phyloP scores from a whole-genome alignment of 2,113 vertebrate genomes.

The Pipa parva region DNA sequence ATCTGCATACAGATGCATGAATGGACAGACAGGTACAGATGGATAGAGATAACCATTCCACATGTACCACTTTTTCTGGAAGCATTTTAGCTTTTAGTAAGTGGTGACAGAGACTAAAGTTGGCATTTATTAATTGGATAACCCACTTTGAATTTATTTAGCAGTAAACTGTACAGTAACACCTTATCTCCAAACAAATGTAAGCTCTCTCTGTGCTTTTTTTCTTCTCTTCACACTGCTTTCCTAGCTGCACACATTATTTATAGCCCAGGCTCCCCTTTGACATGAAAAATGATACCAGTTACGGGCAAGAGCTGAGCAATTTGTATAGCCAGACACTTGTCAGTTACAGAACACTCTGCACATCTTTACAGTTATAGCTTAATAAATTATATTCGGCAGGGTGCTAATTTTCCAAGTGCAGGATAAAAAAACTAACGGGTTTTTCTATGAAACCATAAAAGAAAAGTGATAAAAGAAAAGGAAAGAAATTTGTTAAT shows the following conservation, averaged over 20 bases:
- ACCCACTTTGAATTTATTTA: neutral
- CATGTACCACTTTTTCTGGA: too few species aligned
- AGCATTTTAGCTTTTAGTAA: too few species aligned
- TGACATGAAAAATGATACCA: slow-evolving; percentile 42
- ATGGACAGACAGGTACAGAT: too few species aligned
- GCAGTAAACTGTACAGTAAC: neutral
- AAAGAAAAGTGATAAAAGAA: too few species aligned
- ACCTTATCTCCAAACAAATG: slow-evolving; percentile 20
- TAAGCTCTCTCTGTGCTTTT: slow-evolving; percentile 3
- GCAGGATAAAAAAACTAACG: slow-evolving; percentile 18
- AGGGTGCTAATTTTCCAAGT: slow-evolving; percentile 29
- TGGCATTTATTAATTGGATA: too few species aligned
- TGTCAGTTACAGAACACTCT: slow-evolving; percentile 39
- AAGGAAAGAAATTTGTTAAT: too few species aligned
- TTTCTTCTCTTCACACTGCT: slow-evolving; percentile 1
- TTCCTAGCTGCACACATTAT: slow-evolving; percentile 32
- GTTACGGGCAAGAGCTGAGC: slow-evolving; percentile 37
- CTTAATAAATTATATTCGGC: slow-evolving; percentile 40
- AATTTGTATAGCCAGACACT: slow-evolving; percentile 41
- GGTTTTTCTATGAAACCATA: too few species aligned
- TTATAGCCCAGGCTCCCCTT: slow-evolving; percentile 30
- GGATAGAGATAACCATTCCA: too few species aligned
- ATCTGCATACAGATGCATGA: too few species aligned
- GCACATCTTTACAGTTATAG: slow-evolving; percentile 35
- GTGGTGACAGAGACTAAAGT: too few species aligned